phyloP scores from a whole-genome alignment of 2,888 invertebrate species.

The Cantharis lateralis region DNA sequence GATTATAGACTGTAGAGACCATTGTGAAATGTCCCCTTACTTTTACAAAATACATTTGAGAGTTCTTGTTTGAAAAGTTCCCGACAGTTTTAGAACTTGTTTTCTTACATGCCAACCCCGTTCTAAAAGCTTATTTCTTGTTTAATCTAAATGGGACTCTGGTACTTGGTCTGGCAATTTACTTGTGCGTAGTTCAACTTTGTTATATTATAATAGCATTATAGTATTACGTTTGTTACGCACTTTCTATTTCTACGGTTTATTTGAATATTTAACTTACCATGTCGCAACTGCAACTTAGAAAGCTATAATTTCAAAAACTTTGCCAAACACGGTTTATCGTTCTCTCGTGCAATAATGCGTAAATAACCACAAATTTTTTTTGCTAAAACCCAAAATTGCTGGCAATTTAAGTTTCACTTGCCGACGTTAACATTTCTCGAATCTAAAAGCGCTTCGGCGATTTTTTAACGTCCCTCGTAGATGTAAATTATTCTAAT shows the following conservation, averaged over 20 bases:
- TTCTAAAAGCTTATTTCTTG: constrained; percentile 45
- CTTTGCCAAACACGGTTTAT: background rate
- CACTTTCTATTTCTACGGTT: background rate
- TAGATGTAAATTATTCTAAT: background rate
- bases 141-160: constrained; percentile 45
- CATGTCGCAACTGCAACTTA: background rate
- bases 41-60: constrained; percentile 39
- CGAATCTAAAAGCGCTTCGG: background rate
- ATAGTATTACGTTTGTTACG: background rate
- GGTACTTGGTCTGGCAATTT: constrained; percentile 42
- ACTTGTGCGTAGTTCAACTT: constrained; percentile 23
- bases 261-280: background rate
- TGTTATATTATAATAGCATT: background rate
- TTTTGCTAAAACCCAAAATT: background rate
- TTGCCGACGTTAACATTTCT: background rate
- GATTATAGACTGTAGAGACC: constrained; percentile 39
- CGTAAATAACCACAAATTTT: background rate
- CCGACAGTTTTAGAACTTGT: constrained; percentile 45
- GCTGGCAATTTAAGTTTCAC: background rate
- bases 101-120: constrained; percentile 34
- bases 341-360: background rate
- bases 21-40: constrained; percentile 39
- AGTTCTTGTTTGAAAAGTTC: constrained; percentile 40
- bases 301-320: background rate
- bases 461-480: background rate